Conservation (phyloP, 2,113 vertebrate genomes). For the Erpornis zantholeuca region DNA sequence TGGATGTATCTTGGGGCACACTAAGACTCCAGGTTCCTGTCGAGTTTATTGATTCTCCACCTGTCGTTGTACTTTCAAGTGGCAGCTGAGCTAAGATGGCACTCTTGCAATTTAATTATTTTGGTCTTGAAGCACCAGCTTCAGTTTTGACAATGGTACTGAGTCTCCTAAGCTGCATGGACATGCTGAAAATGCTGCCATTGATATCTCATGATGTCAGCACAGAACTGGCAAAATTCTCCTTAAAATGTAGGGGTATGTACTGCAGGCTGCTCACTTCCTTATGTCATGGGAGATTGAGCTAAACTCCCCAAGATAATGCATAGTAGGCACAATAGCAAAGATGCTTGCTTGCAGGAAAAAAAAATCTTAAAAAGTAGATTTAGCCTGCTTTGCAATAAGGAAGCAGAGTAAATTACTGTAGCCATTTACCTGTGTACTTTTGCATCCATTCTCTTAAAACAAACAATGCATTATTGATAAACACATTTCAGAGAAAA, state of each 20-base stretch:
- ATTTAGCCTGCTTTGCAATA: neutral
- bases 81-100: neutral
- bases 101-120: neutral
- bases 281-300: neutral
- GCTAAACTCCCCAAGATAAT: neutral
- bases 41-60: neutral
- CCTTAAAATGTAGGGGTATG: rapidly evolving
- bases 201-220: neutral
- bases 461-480: slow-evolving; percentile 45
- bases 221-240: neutral
- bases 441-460: slow-evolving; percentile 21
- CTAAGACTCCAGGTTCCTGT: neutral
- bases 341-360: neutral
- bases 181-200: neutral
- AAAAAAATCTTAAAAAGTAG: neutral
- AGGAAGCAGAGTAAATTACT: neutral
- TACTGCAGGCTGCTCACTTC: neutral
- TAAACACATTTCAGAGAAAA: neutral
- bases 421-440: slow-evolving; percentile 3
- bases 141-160: neutral
- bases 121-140: neutral
- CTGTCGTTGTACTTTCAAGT: neutral
- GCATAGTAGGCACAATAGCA: neutral
- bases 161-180: neutral
- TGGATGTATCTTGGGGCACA: neutral